phyloP scores from a whole-genome alignment of 2,113 vertebrate genomes.

The Hiodon alosoides region DNA sequence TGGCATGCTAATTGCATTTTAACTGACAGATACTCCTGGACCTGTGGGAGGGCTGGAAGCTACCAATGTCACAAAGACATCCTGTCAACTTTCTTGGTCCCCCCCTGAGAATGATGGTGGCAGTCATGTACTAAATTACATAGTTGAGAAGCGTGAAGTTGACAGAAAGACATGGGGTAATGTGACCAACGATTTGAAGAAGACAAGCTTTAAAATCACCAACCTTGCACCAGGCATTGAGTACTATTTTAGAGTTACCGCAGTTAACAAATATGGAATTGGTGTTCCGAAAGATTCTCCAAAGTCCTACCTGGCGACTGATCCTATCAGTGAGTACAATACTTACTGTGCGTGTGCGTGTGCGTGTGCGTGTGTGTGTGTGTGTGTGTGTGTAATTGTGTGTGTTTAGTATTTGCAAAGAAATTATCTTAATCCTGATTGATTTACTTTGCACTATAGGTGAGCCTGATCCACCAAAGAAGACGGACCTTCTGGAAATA shows the following conservation, averaged over 20 bases:
- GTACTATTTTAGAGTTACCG: slow-evolving; percentile 92
- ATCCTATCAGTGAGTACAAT: slow-evolving; percentile 83
- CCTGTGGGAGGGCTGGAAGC: slow-evolving; percentile 82
- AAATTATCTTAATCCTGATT: neutral
- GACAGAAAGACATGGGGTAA: slow-evolving; percentile 93
- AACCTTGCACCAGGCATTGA: slow-evolving; percentile 83
- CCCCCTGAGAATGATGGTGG: slow-evolving; percentile 97
- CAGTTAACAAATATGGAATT: slow-evolving; percentile 91
- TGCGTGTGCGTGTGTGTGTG: neutral
- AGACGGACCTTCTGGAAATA: slow-evolving; percentile 91
- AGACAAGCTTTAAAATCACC: slow-evolving; percentile 87
- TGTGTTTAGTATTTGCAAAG: neutral
- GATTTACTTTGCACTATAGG: slow-evolving; percentile 55
- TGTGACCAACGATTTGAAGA: slow-evolving; percentile 81
- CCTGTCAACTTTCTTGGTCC: slow-evolving; percentile 87
- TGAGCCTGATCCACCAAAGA: slow-evolving; percentile 93
- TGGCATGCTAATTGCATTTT: neutral
- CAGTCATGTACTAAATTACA: slow-evolving; percentile 83
- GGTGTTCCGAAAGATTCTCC: slow-evolving; percentile 86
- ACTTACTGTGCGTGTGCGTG: neutral
- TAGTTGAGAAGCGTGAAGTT: slow-evolving; percentile 89
- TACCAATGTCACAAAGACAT: slow-evolving; percentile 82
- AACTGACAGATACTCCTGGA: slow-evolving; percentile 83
- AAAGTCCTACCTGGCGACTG: slow-evolving; percentile 81
- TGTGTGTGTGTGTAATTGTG: neutral